phyloP scores from a whole-genome alignment of 2,888 invertebrate genomes.

The Cephus pygmeus region DNA sequence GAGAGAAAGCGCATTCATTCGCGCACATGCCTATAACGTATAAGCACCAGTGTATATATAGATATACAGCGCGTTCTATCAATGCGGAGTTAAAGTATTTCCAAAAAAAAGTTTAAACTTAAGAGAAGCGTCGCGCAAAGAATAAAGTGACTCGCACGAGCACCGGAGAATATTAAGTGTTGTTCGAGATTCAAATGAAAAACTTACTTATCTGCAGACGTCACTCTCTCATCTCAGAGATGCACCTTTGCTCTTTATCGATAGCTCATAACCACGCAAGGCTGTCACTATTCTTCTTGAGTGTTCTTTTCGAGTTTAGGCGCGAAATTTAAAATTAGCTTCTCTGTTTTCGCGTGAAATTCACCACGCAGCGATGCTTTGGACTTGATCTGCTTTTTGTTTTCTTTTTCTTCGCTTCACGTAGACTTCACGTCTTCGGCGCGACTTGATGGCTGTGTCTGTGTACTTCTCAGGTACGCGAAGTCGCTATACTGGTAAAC shows the following conservation, averaged over 20 bases:
- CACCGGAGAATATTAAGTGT: background rate
- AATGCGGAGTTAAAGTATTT: background rate
- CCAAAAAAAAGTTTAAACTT: background rate
- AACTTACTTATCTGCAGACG: conserved; percentile 54
- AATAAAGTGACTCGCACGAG: background rate
- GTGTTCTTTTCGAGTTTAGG: background rate
- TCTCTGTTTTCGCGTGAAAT: background rate
- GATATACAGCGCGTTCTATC: conserved; percentile 11
- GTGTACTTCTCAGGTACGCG: background rate
- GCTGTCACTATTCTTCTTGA: background rate
- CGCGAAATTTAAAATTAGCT: background rate
- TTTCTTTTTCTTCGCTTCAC: too few relatives aligned
- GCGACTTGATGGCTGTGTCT: background rate
- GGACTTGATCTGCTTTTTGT: background rate
- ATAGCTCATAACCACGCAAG: background rate
- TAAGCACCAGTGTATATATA: conserved; percentile 9
- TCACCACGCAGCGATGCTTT: background rate
- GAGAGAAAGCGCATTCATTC: conserved; percentile 36
- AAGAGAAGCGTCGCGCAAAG: background rate
- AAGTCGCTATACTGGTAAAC: conserved; percentile 21
- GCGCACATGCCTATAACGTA: conserved; percentile 28
- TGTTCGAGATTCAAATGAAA: background rate
- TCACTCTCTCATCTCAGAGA: conserved; percentile 57
- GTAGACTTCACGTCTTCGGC: background rate
- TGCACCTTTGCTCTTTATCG: conserved; percentile 18